Conservation (phyloP, 2,797 vertebrate species). For the Xiphorhynchus erythropygius region DNA sequence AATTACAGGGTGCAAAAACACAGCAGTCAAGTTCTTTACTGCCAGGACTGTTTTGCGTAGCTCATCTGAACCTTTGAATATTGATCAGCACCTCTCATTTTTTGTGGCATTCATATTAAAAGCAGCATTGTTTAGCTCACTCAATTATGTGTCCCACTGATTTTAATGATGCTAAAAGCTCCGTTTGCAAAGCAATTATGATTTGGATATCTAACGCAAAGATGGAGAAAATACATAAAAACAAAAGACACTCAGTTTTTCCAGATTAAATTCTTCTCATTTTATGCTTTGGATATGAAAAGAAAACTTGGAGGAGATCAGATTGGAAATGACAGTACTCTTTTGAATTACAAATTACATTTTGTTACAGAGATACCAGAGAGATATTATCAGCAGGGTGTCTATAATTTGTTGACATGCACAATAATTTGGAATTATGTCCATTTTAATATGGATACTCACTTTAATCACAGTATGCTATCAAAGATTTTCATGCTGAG, state of each 20-base stretch:
- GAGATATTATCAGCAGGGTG: neutral
- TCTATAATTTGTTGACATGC: constrained; percentile 15
- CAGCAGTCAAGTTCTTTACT: neutral
- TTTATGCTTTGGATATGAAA: neutral
- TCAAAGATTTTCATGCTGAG: neutral
- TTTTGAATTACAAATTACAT: neutral
- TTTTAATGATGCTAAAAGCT: neutral
- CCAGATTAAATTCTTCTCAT: neutral
- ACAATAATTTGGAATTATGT: neutral
- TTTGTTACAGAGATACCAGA: neutral
- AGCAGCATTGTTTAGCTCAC: neutral
- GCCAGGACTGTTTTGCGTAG: neutral
- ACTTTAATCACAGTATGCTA: constrained; percentile 15
- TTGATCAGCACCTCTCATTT: neutral
- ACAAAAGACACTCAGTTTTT: neutral
- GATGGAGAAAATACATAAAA: neutral
- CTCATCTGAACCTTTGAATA: neutral
- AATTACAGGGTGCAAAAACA: neutral
- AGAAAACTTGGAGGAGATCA: neutral
- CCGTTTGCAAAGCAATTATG: neutral
- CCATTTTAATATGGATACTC: constrained; percentile 15
- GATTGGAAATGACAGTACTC: neutral
- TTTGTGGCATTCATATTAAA: neutral
- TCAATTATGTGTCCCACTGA: neutral
- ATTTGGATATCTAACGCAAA: neutral